phyloP scores from a whole-genome alignment of 2,113 vertebrate genomes.

The Catharus minimus region DNA sequence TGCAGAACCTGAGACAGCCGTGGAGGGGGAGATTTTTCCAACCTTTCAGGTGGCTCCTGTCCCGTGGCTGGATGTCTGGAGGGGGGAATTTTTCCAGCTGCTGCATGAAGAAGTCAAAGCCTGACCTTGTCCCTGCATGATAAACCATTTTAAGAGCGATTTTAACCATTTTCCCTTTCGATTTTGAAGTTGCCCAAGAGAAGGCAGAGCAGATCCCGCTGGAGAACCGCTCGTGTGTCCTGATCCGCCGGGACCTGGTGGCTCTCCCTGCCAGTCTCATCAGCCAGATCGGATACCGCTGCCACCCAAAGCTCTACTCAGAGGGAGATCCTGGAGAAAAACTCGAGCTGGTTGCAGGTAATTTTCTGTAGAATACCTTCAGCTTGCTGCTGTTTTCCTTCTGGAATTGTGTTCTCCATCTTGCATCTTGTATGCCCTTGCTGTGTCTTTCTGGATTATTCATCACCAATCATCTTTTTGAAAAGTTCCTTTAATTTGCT shows the following conservation, averaged over 20 bases:
- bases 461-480: slow-evolving; percentile 17
- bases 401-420: not conserved
- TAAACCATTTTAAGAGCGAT: fast-evolving
- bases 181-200: slow-evolving; percentile 79
- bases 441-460: not conserved
- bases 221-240: slow-evolving; percentile 94
- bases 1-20: not conserved
- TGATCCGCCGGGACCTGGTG: slow-evolving; percentile 93
- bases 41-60: not conserved
- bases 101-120: fast-evolving
- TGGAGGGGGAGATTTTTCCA: not conserved
- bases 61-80: fast-evolving
- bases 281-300: slow-evolving; percentile 98
- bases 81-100: not conserved
- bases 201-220: slow-evolving; percentile 88
- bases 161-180: not conserved
- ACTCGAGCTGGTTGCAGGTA: slow-evolving; percentile 96
- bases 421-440: not conserved
- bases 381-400: not conserved
- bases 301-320: slow-evolving; percentile 97
- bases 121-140: not conserved
- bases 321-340: slow-evolving; percentile 98
- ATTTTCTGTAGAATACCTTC: not conserved
- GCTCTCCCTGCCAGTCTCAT: slow-evolving; percentile 96
- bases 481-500: too few species aligned